Evolutionary conservation across 1,140 invertebrate species (phyloP), one percentile per base, ranked within the genome.

Genomic region (Magallana angulata): DNA sequence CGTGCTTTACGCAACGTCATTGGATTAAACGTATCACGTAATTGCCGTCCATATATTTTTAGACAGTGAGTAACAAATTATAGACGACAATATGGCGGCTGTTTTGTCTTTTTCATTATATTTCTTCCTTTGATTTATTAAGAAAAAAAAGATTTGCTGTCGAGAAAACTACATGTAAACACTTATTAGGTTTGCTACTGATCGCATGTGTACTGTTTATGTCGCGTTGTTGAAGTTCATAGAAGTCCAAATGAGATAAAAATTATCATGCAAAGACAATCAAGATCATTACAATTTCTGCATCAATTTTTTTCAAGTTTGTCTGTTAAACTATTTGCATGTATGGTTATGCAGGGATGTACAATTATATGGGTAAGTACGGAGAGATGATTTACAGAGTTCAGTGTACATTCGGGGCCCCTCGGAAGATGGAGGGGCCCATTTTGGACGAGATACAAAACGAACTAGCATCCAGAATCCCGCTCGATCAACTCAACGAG

Each of bases 361-460:
- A 95, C 7, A 96, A 96, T 89, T 97, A 97, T 91, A 96, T 96
- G 86, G 96, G 97, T 60, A 94, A 97, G 60, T 99, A 99, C 92
- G 87, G 86, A 0, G 90, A 91, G 59, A 92, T 90, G 90, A 91
- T 92, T 11, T 87, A 91, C 36, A 85, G 86, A 64, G 84, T 93
- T 11, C 90, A 92, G 85, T 60, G 84, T 18, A 84, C 87, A 7
- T 91, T 91, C 58, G 87, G 89, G 7, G 59, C 81, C 6, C 91
- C 91, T 8, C 84, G 85, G 18, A 86, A 84, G 30, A 90, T 93
- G 85, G 89, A 85, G 7, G 93, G 93, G 1, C 85, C 85, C 36
- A 89, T 86, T 7, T 24, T 93, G 56, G 91, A 92, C 1, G 84
- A 87, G 16, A 91, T 93, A 11, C 91, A 93, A 14, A 48, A 58